Base-by-base conservation (phyloP, 2,797 vertebrate species). In the Amphiprion clarkii region DNA sequence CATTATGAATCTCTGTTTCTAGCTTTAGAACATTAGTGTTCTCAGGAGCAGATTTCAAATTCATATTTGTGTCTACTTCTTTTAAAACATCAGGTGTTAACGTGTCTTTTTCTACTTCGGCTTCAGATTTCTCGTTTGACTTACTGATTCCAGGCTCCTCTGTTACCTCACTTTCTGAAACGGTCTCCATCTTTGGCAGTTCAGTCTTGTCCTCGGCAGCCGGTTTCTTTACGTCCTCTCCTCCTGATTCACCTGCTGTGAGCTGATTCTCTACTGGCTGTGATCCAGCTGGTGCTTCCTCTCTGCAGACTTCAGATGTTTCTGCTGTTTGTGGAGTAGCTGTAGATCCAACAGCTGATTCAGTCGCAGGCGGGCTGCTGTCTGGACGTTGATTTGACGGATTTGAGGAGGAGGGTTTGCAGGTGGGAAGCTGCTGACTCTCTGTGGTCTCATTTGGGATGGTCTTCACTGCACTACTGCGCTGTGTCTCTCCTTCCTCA, bases 371-470 rank as follows among this genome's bases (percentile, higher is more conserved):
- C 0, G 95, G 92, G 74, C 94, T 94, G 51, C 21, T 67, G 61
- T 97, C 96, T 65, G 95, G 94, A 76, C 89, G 94, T 85, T 94
- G 95, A 83, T 97, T 95, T 0, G 95, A 96, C 55, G 92, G 86
- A 4, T 90, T 94, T 0, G 95, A 93, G 0, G 92, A 67, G 10
- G 96, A 95, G 71, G 95, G 95, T 79, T 95, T 95, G 67, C 95
- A 92, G 76, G 95, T 94, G 1, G 95, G 95, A n/a, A 94, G 94
- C 23, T 95, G 95, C 7, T 95, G 95, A 0, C 94, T 94, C 72
- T 96, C 96, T 0, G 95, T 95, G 0, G 87, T 87, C 36, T 89
- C 94, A 0, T 94, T 95, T 3, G 87, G 89, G 52, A 94, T 74
- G 78, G 80, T 83, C 65, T 85, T 92, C 44, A 54, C 19, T 27